Conservation (phyloP, 2,797 vertebrate genomes). For the Myoxocephalus aenaeus region DNA sequence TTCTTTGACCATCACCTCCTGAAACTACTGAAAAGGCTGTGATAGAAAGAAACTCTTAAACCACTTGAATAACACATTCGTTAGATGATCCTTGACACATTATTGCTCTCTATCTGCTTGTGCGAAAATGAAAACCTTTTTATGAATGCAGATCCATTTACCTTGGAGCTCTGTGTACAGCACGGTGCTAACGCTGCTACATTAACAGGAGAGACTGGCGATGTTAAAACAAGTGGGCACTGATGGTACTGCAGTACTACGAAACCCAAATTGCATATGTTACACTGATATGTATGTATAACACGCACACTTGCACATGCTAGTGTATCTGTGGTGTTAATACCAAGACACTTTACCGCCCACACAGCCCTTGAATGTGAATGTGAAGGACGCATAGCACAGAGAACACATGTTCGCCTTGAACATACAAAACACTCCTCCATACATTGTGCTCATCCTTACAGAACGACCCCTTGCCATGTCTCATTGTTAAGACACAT, state of each 20-base stretch:
- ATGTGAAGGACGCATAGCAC: conserved; percentile 55
- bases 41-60: conserved; percentile 20
- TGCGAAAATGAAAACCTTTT: conserved; percentile 25
- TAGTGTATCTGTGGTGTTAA: conserved; percentile 55
- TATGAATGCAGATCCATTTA: conserved; percentile 23
- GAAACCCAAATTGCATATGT: conserved; percentile 55
- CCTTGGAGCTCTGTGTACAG: conserved; percentile 3
- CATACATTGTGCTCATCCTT: conserved; percentile 25
- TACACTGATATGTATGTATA: conserved; percentile 55
- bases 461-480: background rate
- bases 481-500: background rate
- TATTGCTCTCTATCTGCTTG: conserved; percentile 24
- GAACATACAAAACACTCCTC: conserved; percentile 39
- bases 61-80: conserved; percentile 20
- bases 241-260: conserved; percentile 2
- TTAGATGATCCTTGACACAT: conserved; percentile 21
- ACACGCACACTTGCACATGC: conserved; percentile 48
- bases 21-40: conserved; percentile 14
- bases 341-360: conserved; percentile 55
- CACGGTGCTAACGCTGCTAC: background rate
- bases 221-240: conserved; percentile 18
- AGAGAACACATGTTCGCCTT: conserved; percentile 43
- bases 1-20: conserved; percentile 32
- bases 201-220: background rate
- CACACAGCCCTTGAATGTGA: conserved; percentile 66